phyloP scores from a whole-genome alignment of 1,140 invertebrate species.

The Phenacoccus solenopsis region DNA sequence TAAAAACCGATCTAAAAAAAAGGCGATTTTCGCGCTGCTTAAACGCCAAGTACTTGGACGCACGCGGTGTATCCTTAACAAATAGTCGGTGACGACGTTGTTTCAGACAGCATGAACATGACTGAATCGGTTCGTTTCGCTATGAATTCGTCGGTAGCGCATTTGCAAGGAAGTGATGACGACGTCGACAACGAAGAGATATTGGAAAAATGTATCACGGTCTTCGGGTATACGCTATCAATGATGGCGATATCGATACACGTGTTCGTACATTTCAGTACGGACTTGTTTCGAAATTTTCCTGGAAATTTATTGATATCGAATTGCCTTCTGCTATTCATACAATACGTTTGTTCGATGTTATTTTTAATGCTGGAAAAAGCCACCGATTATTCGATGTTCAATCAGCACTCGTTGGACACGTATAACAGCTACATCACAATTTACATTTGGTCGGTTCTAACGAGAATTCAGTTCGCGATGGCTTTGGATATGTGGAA shows the following conservation, averaged over 20 bases:
- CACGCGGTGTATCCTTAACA: too few relatives aligned
- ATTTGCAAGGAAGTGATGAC: too few relatives aligned
- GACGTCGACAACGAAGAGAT: not conserved
- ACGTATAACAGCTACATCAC: not conserved
- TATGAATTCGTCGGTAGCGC: not conserved
- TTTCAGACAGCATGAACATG: too few relatives aligned
- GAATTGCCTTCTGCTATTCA: not conserved
- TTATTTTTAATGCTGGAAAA: not conserved
- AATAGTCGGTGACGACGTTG: too few relatives aligned
- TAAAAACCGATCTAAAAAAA: too few relatives aligned
- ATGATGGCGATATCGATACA: constrained; percentile 6
- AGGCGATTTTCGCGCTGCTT: too few relatives aligned
- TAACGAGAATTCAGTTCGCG: not conserved
- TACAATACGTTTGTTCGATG: not conserved
- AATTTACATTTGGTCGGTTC: not conserved
- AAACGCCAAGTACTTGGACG: too few relatives aligned
- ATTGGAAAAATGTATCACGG: not conserved
- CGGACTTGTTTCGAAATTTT: constrained; percentile 5
- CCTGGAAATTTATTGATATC: not conserved
- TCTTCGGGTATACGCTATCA: not conserved
- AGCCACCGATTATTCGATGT: not conserved
- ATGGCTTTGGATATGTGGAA: constrained; percentile 8
- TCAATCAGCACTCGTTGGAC: not conserved
- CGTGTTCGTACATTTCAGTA: not conserved
- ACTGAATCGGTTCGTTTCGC: too few relatives aligned